phyloP scores from a whole-genome alignment of 2,797 vertebrate species.

The Cossypha polioptera region DNA sequence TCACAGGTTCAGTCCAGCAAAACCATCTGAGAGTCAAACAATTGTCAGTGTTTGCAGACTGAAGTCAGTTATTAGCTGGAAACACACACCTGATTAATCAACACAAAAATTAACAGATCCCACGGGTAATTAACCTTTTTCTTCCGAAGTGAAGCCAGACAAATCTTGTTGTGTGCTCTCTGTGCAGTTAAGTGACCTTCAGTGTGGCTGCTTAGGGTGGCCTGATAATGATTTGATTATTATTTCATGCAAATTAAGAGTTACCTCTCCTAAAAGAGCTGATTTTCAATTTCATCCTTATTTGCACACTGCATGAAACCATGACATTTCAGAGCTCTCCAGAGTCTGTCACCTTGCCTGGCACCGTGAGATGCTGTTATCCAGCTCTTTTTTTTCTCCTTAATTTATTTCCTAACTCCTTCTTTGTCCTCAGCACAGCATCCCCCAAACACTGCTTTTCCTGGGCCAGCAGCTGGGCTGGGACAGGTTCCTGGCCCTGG shows the following conservation, averaged over 20 bases:
- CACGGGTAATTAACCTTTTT: neutral
- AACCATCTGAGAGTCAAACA: neutral
- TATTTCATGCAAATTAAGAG: slow-evolving; percentile 36
- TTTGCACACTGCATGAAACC: slow-evolving; percentile 31
- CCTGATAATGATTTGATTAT: slow-evolving; percentile 27
- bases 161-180: neutral
- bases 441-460: neutral
- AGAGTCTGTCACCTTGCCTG: neutral
- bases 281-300: slow-evolving; percentile 54
- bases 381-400: neutral
- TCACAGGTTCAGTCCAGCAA: neutral
- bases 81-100: neutral
- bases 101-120: neutral
- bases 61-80: neutral
- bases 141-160: neutral
- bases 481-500: neutral
- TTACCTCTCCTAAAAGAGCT: slow-evolving; percentile 25
- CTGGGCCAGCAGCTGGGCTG: neutral
- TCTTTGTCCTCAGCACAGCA: neutral
- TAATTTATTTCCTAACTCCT: neutral
- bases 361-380: neutral
- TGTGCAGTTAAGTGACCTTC: neutral
- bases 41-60: neutral
- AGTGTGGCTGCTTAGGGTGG: neutral
- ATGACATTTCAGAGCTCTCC: slow-evolving; percentile 13